phyloP scores from a whole-genome alignment of 2,113 vertebrate genomes.

The Sinocyclocheilus anshuiensis region DNA sequence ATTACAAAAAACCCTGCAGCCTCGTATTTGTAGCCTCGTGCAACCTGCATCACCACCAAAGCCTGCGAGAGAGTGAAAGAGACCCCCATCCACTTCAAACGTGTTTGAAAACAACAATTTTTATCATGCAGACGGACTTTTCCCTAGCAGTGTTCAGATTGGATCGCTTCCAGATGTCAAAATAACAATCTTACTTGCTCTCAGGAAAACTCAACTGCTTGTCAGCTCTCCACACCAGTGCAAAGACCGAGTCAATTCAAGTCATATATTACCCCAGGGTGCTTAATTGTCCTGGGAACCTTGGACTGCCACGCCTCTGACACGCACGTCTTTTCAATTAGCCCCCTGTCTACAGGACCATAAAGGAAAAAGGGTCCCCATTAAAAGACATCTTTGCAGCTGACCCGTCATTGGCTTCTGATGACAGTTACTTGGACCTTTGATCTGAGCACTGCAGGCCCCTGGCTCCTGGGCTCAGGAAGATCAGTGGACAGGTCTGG shows the following conservation, averaged over 20 bases:
- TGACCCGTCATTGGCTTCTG: conserved; percentile 61
- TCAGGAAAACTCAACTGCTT: conserved; percentile 9
- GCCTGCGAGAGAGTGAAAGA: conserved; percentile 34
- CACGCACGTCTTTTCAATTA: conserved; percentile 62
- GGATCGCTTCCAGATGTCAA: conserved; percentile 26
- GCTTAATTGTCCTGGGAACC: conserved; percentile 58
- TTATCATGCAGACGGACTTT: conserved; percentile 21
- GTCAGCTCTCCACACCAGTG: neutral
- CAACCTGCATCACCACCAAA: conserved; percentile 19
- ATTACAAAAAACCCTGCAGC: conserved; percentile 53
- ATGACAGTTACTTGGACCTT: conserved; percentile 65
- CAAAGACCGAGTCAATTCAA: neutral
- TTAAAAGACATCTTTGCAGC: conserved; percentile 59
- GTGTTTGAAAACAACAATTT: conserved; percentile 23
- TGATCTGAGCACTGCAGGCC: conserved; percentile 63
- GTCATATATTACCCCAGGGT: conserved; percentile 31
- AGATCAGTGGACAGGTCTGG: conserved; percentile 47
- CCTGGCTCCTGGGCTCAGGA: conserved; percentile 53
- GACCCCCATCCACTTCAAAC: conserved; percentile 48
- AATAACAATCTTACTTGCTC: conserved; percentile 28
- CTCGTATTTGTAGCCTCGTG: conserved; percentile 35
- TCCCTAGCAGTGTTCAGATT: neutral
- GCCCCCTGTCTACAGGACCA: conserved; percentile 55
- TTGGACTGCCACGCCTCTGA: conserved; percentile 41
- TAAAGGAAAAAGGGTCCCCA: conserved; percentile 65